These are phyloP conservation scores for Chloroceryle amazona DNA, from an alignment of 2,797 vertebrate genomes.

Conservation along the genomic window DNA sequence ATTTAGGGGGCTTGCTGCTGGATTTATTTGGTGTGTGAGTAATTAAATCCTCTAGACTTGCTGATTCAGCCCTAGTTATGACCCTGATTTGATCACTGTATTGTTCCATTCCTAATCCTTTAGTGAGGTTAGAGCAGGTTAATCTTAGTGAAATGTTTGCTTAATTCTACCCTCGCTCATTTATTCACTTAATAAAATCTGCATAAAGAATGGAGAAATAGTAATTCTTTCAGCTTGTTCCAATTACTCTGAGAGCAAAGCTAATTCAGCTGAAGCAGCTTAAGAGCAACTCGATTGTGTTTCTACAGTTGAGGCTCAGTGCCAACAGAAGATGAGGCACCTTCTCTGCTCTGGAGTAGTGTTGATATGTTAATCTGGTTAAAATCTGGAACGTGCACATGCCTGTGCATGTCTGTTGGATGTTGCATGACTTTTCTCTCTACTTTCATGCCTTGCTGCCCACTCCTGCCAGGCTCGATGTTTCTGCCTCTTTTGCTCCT, in stretches of 20 bases:
- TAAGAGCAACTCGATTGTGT: conserved; percentile 1
- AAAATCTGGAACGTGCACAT: not conserved
- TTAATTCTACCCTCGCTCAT: conserved; percentile 24
- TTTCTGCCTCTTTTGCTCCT: not conserved
- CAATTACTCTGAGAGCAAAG: conserved; percentile 41
- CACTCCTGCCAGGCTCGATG: not conserved
- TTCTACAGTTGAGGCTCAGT: not conserved
- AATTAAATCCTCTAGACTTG: conserved; percentile 40
- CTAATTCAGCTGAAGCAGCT: conserved; percentile 48
- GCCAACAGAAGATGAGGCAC: not conserved
- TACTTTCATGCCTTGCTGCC: not conserved
- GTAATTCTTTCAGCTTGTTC: conserved; percentile 47
- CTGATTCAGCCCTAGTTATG: conserved; percentile 40
- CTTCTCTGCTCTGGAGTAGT: not conserved
- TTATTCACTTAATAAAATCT: conserved; percentile 60
- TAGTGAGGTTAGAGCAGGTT: conserved; percentile 24
- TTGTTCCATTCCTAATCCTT: conserved; percentile 36
- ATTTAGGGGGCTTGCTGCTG: not conserved
- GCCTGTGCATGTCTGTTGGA: not conserved
- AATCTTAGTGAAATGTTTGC: conserved; percentile 47
- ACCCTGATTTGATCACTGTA: conserved; percentile 34
- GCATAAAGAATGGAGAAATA: conserved; percentile 36
- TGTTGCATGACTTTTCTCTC: not conserved
- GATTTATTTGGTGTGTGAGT: conserved; percentile 12
- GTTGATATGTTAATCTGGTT: not conserved